phyloP scores from a whole-genome alignment of 2,113 vertebrate genomes.

The Archocentrus centrarchus region DNA sequence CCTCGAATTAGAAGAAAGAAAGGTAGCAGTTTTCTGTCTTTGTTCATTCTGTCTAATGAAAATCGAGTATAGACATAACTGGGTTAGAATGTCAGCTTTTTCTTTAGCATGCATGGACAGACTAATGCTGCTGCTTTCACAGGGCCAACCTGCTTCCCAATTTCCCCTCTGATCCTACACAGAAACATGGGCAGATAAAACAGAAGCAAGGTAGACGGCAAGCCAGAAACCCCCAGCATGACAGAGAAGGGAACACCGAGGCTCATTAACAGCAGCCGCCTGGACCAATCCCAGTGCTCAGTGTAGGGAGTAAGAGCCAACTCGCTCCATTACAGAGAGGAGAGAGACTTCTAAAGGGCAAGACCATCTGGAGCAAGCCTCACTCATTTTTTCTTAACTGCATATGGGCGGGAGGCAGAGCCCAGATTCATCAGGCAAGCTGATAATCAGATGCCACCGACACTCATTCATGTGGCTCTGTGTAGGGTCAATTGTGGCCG shows the following conservation, averaged over 20 bases:
- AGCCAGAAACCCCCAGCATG: constrained; percentile 63
- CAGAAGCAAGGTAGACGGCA: constrained; percentile 41
- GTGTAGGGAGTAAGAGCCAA: constrained; percentile 71
- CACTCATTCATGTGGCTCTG: constrained; percentile 37
- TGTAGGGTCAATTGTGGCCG: constrained; percentile 54
- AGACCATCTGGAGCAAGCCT: constrained; percentile 71
- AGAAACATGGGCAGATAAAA: constrained; percentile 59
- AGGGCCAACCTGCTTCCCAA: constrained; percentile 39
- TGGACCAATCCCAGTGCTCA: constrained; percentile 72
- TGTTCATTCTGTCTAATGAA: background rate
- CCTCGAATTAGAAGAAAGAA: background rate
- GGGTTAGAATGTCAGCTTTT: constrained; percentile 59
- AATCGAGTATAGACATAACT: constrained; percentile 37
- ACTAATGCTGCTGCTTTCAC: constrained; percentile 41
- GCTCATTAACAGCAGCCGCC: constrained; percentile 79
- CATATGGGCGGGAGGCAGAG: constrained; percentile 52
- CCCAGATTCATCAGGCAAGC: constrained; percentile 66
- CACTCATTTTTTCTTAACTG: constrained; percentile 45
- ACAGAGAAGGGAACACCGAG: constrained; percentile 70
- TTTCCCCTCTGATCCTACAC: constrained; percentile 58
- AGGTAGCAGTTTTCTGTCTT: background rate
- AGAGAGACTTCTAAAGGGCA: constrained; percentile 76
- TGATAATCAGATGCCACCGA: constrained; percentile 66
- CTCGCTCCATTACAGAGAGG: constrained; percentile 67
- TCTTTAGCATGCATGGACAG: constrained; percentile 10